Conservation (phyloP, 2,888 invertebrate species). For the Luperina nickerlii region DNA sequence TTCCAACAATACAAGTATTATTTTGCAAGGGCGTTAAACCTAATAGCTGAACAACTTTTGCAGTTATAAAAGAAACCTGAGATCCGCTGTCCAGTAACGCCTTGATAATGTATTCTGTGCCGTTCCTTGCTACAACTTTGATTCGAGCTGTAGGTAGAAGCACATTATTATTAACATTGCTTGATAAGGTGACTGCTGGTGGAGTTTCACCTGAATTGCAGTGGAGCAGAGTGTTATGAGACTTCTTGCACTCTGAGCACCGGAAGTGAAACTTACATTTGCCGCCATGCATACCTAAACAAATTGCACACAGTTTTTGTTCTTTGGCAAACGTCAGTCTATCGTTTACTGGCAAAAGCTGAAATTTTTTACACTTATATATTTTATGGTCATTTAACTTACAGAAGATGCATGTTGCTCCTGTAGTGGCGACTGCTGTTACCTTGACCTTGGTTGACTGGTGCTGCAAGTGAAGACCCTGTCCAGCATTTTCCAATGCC, state of each 20-base stretch:
- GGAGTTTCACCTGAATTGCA: constrained; percentile 7
- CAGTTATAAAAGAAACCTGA: neutral
- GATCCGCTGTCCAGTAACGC: neutral
- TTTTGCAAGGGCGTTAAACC: no score
- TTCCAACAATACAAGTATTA: no score
- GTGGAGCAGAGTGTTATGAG: constrained; percentile 15
- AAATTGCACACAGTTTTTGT: neutral
- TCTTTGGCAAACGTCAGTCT: neutral
- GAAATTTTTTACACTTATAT: neutral
- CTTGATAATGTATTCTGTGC: neutral
- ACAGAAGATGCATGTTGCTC: constrained; percentile 5
- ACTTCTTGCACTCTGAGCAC: constrained; percentile 16
- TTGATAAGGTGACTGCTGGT: constrained; percentile 22
- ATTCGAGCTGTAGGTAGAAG: constrained; percentile 8
- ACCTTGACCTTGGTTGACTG: neutral
- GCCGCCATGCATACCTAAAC: neutral
- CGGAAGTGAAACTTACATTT: constrained; percentile 9
- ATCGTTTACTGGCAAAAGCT: neutral
- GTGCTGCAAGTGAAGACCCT: no score
- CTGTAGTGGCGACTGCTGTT: neutral
- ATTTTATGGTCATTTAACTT: neutral
- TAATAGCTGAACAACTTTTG: no score
- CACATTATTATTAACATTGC: constrained; percentile 4
- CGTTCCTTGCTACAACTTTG: constrained; percentile 14
- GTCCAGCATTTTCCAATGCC: no score